These are phyloP conservation scores for Anolis sagrei DNA, from an alignment of 2,113 vertebrate genomes.

Conservation along the genomic window DNA sequence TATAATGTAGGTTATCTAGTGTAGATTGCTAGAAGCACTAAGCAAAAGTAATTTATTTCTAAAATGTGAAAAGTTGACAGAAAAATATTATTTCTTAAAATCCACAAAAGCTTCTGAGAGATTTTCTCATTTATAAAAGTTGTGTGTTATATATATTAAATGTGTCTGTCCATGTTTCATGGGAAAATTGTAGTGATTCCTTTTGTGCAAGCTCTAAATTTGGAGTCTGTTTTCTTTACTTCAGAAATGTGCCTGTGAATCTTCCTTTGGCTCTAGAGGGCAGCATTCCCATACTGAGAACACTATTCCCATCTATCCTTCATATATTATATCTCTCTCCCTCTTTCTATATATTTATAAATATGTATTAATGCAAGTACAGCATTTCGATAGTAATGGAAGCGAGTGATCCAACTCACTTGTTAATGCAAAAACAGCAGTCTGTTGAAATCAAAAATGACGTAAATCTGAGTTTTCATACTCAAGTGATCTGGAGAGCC, in stretches of 20 bases:
- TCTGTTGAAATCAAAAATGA: background rate
- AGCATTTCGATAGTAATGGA: slow-evolving; percentile 7
- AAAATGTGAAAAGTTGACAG: no score
- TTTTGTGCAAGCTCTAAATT: background rate
- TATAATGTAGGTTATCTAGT: background rate
- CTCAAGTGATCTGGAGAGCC: background rate
- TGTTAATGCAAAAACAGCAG: background rate
- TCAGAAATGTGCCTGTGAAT: background rate
- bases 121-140: background rate
- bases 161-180: background rate
- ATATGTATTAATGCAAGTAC: background rate
- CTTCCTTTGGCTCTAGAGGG: slow-evolving; percentile 54
- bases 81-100: background rate
- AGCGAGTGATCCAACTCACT: background rate
- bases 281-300: slow-evolving; percentile 46
- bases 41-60: background rate
- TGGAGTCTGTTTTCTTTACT: background rate
- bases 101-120: background rate
- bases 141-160: background rate
- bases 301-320: background rate
- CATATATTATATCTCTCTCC: background rate
- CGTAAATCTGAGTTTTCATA: background rate
- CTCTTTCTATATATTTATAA: background rate
- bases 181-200: background rate
- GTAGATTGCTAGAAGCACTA: background rate